A percentile compares a stretch with the other conserved stretches of the same genome.
These are phyloP conservation scores for Caenorhabditis virilis DNA, from an alignment of 2,888 invertebrate genomes.

Conservation along the genomic window DNA sequence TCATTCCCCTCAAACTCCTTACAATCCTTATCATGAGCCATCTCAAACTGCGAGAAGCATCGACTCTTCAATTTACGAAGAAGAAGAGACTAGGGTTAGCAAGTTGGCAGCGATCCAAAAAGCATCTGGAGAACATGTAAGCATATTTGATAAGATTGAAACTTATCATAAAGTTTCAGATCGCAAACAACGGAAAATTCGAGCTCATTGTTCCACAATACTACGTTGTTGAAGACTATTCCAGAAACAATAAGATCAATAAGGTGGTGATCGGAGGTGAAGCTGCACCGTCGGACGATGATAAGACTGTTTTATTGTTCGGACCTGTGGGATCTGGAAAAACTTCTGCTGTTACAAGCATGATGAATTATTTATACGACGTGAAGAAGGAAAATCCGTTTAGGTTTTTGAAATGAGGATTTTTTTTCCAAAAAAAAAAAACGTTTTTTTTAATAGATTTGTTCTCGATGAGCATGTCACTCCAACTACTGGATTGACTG, in stretches of 20 bases:
- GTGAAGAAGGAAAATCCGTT: conserved; percentile 59
- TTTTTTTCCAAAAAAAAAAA: neutral
- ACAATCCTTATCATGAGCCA: too few relatives aligned
- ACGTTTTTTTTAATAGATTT: conserved; percentile 32
- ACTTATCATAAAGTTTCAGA: conserved; percentile 7
- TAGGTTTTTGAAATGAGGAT: conserved; percentile 31
- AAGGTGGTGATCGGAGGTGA: conserved; percentile 60
- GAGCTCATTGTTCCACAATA: conserved; percentile 44
- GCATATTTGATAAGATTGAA: neutral
- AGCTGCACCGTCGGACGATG: conserved; percentile 49
- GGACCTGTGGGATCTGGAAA: conserved; percentile 59
- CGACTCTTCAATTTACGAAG: conserved; percentile 40
- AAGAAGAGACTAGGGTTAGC: conserved; percentile 45
- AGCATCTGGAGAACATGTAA: conserved; percentile 43
- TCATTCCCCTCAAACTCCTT: conserved; percentile 1
- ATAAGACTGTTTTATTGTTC: conserved; percentile 61
- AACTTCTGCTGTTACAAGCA: conserved; percentile 52
- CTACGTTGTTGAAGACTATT: conserved; percentile 41
- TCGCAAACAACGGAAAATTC: conserved; percentile 37
- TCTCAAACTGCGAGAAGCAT: conserved; percentile 12
- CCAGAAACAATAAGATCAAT: conserved; percentile 45
- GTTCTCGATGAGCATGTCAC: conserved; percentile 39
- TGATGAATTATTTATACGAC: conserved; percentile 61
- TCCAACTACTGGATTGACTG: conserved; percentile 49
- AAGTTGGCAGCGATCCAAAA: conserved; percentile 38